Percentiles rank a stretch among this genome's conserved stretches.
phyloP scores from a whole-genome alignment of 2,888 invertebrate genomes.

The Hanleya hanleyi region DNA sequence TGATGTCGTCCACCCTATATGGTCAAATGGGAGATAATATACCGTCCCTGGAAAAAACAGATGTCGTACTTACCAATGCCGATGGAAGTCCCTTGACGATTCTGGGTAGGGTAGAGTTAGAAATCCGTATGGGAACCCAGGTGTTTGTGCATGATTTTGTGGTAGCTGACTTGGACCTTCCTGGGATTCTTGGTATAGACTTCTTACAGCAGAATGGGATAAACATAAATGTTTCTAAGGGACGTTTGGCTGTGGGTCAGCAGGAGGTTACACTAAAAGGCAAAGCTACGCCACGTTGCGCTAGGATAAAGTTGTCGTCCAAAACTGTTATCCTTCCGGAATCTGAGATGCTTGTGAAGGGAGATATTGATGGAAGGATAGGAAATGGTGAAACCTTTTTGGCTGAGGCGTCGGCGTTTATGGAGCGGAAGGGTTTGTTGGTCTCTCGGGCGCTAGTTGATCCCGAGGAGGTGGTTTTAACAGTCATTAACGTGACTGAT shows the following conservation, averaged over 20 bases:
- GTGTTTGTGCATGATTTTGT: conserved; percentile 23
- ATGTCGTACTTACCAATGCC: neutral
- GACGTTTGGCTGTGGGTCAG: conserved; percentile 5
- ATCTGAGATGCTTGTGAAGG: conserved; percentile 10
- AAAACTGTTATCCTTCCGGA: conserved; percentile 9
- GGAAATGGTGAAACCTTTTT: neutral
- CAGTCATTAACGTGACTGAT: conserved; percentile 24
- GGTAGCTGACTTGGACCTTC: conserved; percentile 30
- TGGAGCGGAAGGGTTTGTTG: conserved; percentile 16
- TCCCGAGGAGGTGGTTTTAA: neutral
- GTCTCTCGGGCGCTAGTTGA: neutral
- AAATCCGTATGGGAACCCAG: conserved; percentile 19
- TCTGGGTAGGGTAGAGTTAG: conserved; percentile 13
- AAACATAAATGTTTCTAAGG: conserved; percentile 22
- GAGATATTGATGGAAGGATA: conserved; percentile 12
- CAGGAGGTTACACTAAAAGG: conserved; percentile 18
- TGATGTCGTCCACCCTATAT: neutral
- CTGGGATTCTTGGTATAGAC: conserved; percentile 32
- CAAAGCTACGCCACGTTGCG: conserved; percentile 9
- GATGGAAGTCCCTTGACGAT: conserved; percentile 21
- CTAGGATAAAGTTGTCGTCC: conserved; percentile 14
- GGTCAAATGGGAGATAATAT: neutral
- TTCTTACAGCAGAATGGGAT: conserved; percentile 31
- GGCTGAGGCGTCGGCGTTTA: neutral
- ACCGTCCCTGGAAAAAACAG: neutral